Evolutionary conservation across 1,140 invertebrate genomes (phyloP).

Genomic region (Periplaneta americana): DNA sequence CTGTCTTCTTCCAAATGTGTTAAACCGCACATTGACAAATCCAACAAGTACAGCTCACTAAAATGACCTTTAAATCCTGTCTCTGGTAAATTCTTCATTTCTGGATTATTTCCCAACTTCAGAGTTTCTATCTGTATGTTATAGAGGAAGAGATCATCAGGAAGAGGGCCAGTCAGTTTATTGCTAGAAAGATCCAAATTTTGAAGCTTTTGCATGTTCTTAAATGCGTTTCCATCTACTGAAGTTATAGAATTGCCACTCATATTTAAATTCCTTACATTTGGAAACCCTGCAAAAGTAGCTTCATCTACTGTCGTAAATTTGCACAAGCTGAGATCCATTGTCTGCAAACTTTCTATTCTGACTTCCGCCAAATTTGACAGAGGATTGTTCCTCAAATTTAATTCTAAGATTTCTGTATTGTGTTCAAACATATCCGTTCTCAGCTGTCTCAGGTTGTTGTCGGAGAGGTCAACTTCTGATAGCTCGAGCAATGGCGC

Average conservation of each 20-base stretch:
- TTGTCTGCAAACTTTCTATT: not conserved
- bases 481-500: not conserved
- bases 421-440: not conserved
- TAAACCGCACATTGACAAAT: conserved; percentile 9
- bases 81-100: conserved; percentile 50
- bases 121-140: conserved; percentile 61
- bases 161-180: conserved; percentile 49
- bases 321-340: not conserved
- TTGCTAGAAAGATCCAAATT: conserved; percentile 64
- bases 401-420: conserved; percentile 31
- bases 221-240: conserved; percentile 45
- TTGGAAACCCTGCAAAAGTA: not conserved
- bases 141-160: conserved; percentile 54
- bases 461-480: conserved; percentile 16
- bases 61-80: conserved; percentile 39
- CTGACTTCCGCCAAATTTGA: not conserved
- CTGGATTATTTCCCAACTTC: conserved; percentile 57
- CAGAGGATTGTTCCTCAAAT: not conserved
- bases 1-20: not conserved
- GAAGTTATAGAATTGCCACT: not conserved
- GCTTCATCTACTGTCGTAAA: not conserved
- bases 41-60: conserved; percentile 34
- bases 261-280: not conserved
- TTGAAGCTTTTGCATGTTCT: conserved; percentile 49
- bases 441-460: not conserved